Evolutionary conservation across 2,113 vertebrate genomes (phyloP).

Genomic region (human (Homo sapiens)): GRCh38 chr12:53269501-53270000

Average conservation of each 20-base stretch:
- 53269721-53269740: slow-evolving; percentile 84
- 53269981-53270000: slow-evolving; percentile 70
- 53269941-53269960: slow-evolving; percentile 85
- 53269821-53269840: slow-evolving; percentile 79
- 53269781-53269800: slow-evolving; percentile 28
- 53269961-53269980: slow-evolving; percentile 84
- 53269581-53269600: slow-evolving; percentile 82
- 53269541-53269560: slow-evolving; percentile 84
- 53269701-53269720: slow-evolving; percentile 83
- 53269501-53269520: slow-evolving; percentile 79
- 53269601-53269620: slow-evolving; percentile 76
- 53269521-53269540: slow-evolving; percentile 80
- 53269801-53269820: slow-evolving; percentile 20
- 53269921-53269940: neutral
- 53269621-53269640: slow-evolving; percentile 72
- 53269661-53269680: neutral
- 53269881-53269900: slow-evolving; percentile 80
- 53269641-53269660: neutral
- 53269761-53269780: slow-evolving; percentile 62
- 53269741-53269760: slow-evolving; percentile 71
- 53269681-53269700: slow-evolving; percentile 81
- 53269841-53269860: slow-evolving; percentile 71
- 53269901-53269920: neutral
- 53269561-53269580: slow-evolving; percentile 61
- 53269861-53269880: neutral